phyloP scores from a whole-genome alignment of 2,113 vertebrate species.

The Notiomystis cincta region DNA sequence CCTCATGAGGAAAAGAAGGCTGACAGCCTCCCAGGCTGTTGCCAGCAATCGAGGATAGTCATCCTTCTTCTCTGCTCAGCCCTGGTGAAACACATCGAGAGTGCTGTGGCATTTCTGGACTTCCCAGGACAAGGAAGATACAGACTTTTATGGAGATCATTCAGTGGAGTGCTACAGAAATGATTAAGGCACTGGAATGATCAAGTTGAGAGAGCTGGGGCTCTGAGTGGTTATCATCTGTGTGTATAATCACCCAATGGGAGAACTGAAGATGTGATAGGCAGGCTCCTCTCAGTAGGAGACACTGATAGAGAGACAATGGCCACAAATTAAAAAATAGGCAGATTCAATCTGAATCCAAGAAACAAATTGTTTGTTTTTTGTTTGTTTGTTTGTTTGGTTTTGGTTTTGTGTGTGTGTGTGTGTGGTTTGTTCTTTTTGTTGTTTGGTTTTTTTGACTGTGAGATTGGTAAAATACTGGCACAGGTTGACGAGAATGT shows the following conservation, averaged over 20 bases:
- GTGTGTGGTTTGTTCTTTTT: too few relatives aligned
- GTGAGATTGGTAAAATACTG: not conserved
- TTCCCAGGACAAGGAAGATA: not conserved
- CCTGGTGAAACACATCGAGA: not conserved
- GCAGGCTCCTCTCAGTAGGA: not conserved
- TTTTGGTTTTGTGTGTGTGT: too few relatives aligned
- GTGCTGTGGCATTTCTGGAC: not conserved
- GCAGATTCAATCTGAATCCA: not conserved
- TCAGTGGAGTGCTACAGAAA: not conserved
- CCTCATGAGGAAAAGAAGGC: not conserved
- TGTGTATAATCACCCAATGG: not conserved
- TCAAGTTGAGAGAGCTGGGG: not conserved
- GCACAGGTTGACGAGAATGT: not conserved
- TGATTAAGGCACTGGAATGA: not conserved
- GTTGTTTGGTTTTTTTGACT: not conserved
- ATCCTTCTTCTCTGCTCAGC: not conserved
- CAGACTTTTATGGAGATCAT: rapidly evolving
- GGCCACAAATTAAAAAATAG: not conserved
- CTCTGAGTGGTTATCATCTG: not conserved
- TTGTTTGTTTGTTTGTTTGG: too few relatives aligned
- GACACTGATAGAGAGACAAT: not conserved
- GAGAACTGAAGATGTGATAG: not conserved
- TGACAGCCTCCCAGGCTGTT: not conserved
- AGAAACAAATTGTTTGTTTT: too few relatives aligned
- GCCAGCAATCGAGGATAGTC: too few relatives aligned